phyloP scores from a whole-genome alignment of 2,888 invertebrate species.

The Capitulum mitella region DNA sequence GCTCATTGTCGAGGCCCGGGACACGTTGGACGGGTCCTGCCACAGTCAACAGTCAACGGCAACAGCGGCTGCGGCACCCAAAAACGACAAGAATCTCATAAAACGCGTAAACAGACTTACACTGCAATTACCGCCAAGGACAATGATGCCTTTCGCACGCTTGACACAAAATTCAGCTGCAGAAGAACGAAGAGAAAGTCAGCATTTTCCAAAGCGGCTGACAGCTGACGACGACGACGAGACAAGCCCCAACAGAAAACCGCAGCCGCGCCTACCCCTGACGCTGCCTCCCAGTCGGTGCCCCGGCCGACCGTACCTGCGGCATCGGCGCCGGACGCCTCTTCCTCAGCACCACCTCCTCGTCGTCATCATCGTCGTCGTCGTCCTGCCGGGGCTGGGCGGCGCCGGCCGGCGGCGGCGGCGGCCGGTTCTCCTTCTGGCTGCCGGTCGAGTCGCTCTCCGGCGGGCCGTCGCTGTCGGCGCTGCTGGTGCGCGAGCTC shows the following conservation, averaged over 20 bases:
- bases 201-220: no score
- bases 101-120: no score
- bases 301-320: constrained; percentile 1
- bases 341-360: constrained; percentile 33
- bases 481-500: not conserved
- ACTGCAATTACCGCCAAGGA: no score
- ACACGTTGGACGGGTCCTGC: constrained; percentile 15
- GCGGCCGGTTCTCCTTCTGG: not conserved
- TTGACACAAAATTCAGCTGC: no score
- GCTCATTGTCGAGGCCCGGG: not conserved
- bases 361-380: constrained; percentile 33
- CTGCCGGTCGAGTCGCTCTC: not conserved
- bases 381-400: not conserved
- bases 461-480: not conserved
- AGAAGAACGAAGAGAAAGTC: no score
- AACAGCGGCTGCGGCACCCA: no score
- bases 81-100: no score
- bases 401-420: not conserved
- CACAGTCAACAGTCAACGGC: not conserved
- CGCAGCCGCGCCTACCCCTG: no score
- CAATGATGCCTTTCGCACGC: no score
- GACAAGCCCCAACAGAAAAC: no score
- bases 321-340: constrained; percentile 26
- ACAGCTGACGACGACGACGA: no score
- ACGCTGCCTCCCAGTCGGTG: no score